These are phyloP conservation scores for Anser brachyrhynchus DNA, from an alignment of 2,113 vertebrate genomes.

Conservation along the genomic window DNA sequence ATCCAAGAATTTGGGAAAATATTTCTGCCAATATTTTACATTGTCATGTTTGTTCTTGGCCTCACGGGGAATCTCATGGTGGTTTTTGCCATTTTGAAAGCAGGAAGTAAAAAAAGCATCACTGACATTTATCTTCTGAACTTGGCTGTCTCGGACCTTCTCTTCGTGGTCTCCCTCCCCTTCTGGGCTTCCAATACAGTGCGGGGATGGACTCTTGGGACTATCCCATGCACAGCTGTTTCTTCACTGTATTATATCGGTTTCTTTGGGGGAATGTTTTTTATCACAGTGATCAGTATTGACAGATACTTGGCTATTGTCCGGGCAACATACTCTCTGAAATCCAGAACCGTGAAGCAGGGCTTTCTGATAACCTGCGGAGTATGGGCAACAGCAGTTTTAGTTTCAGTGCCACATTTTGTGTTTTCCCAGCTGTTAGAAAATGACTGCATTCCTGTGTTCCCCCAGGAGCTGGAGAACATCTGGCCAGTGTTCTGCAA, in stretches of 20 bases:
- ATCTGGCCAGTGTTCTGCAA: conserved; percentile 83
- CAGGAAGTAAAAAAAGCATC: conserved; percentile 80
- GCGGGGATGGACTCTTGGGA: conserved; percentile 80
- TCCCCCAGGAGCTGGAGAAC: conserved; percentile 53
- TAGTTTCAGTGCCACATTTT: conserved; percentile 86
- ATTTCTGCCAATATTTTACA: conserved; percentile 73
- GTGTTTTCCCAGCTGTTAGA: conserved; percentile 62
- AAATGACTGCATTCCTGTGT: conserved; percentile 31
- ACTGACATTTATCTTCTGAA: conserved; percentile 91
- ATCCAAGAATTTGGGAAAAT: conserved; percentile 61
- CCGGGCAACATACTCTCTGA: conserved; percentile 81
- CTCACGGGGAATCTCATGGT: conserved; percentile 86
- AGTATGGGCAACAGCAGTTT: conserved; percentile 79
- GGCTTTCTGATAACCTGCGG: conserved; percentile 73
- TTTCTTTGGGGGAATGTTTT: conserved; percentile 89
- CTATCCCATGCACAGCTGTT: conserved; percentile 77
- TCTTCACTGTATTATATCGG: conserved; percentile 83
- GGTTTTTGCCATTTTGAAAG: conserved; percentile 79
- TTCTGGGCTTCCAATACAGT: conserved; percentile 83
- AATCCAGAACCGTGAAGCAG: conserved; percentile 72
- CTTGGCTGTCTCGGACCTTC: conserved; percentile 86
- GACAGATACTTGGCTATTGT: conserved; percentile 92
- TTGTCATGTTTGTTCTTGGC: conserved; percentile 81
- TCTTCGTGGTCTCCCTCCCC: conserved; percentile 85
- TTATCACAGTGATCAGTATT: conserved; percentile 88